Evolutionary conservation across 2,888 invertebrate genomes (phyloP), one percentile per base, ranked within the genome.

Genomic region (Bruchidius siliquastri): DNA sequence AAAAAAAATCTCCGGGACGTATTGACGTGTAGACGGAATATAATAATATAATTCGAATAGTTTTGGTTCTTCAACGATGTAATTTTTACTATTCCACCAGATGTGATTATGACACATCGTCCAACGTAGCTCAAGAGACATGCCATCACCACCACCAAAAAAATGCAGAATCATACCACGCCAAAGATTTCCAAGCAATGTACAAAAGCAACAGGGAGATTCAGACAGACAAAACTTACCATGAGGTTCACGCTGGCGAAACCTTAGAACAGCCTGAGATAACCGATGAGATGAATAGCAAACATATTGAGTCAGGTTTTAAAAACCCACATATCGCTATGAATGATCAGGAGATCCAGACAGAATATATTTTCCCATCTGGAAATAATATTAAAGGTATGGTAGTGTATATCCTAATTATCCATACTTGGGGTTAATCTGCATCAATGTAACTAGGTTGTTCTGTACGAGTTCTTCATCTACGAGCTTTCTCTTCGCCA

Each of bases 31-130:
- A n/a, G n/a, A n/a, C n/a, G n/a, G n/a, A n/a, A n/a, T n/a, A n/a
- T n/a, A n/a, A n/a, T n/a, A n/a, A n/a, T n/a, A n/a, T n/a, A n/a
- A n/a, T n/a, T n/a, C n/a, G n/a, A n/a, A n/a, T n/a, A n/a, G n/a
- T n/a, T n/a, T 68, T 68, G 69, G 71, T n/a, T 69, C 66, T 10
- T 70, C 69, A n/a, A 22, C 49, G 0, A 30, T n/a, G 2, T 72
- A 69, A 49, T 32, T 68, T 49, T 18, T n/a, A n/a, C n/a, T n/a
- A n/a, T n/a, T n/a, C n/a, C 49, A 18, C 18, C 18, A 49, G 49
- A 49, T 49, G 49, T 49, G 49, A 49, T 49, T 49, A 49, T 49
- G 49, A 49, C 49, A 49, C 49, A 18, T 13, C 49, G 13, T 49
- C 49, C 49, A 49, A 13, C 49, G 49, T 49, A 49, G 13, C 1